Percentiles rank a stretch among this genome's conserved stretches.
Conservation (phyloP, 2,797 vertebrate genomes). For the Sylvia borin region DNA sequence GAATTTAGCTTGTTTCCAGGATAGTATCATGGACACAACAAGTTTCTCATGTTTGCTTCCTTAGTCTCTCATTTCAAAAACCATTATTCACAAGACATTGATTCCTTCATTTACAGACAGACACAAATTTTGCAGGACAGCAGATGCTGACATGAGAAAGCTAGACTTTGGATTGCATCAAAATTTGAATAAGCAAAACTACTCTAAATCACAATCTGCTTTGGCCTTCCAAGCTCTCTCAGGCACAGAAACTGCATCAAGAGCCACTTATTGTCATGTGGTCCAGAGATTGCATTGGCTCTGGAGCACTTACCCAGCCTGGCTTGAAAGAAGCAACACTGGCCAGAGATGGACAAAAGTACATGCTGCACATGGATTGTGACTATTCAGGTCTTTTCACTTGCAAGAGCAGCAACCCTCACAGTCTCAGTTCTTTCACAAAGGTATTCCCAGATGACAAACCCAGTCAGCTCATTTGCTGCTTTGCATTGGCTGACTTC, state of each 20-base stretch:
- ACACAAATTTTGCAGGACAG: neutral
- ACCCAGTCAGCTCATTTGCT: neutral
- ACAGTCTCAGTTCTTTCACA: neutral
- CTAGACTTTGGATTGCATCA: no score
- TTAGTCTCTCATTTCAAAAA: neutral
- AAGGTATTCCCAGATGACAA: neutral
- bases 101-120: neutral
- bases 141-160: neutral
- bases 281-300: neutral
- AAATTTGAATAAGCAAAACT: neutral
- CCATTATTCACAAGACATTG: neutral
- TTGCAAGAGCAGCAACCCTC: neutral
- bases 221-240: neutral
- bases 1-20: neutral
- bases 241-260: neutral
- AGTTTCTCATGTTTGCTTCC: neutral
- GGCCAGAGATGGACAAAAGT: neutral
- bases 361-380: accelerated
- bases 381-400: neutral
- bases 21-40: neutral
- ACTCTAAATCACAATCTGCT: neutral
- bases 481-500: neutral
- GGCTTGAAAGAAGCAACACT: neutral
- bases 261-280: neutral
- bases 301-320: neutral